A percentile compares a stretch with the other conserved stretches of the same genome.
These are phyloP conservation scores for Strix occidentalis DNA, from an alignment of 2,797 vertebrate species.

Conservation along the genomic window DNA sequence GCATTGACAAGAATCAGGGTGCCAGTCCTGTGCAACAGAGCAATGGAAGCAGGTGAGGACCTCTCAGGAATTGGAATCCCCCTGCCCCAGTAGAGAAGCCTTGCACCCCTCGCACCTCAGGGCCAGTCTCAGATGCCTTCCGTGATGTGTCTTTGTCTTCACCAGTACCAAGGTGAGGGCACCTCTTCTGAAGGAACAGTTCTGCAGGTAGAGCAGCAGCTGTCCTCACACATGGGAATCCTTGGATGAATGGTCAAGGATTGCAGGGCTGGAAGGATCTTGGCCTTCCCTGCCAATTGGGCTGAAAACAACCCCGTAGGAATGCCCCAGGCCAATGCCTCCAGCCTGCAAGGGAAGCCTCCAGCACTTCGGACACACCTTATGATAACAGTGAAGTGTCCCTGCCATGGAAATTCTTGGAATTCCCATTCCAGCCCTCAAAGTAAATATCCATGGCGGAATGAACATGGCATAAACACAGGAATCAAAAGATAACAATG, in stretches of 20 bases:
- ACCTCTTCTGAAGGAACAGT: neutral
- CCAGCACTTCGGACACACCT: rapidly evolving
- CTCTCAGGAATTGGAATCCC: neutral
- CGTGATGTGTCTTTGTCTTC: neutral
- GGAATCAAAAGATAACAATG: neutral
- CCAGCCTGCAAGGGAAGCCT: neutral
- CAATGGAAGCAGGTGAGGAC: neutral
- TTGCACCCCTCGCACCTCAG: neutral
- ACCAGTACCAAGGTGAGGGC: neutral
- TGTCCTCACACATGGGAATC: neutral
- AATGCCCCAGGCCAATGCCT: neutral
- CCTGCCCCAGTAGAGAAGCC: neutral
- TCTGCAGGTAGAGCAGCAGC: neutral
- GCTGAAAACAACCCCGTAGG: neutral
- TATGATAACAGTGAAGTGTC: neutral
- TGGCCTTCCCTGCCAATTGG: neutral
- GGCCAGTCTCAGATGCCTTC: neutral
- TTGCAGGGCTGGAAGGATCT: neutral
- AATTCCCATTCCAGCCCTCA: neutral
- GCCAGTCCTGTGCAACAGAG: neutral
- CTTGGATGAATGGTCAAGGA: too few species aligned
- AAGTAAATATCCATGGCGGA: neutral
- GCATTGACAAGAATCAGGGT: neutral
- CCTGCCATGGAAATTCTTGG: neutral
- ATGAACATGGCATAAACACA: neutral